Evolutionary conservation across 2,888 invertebrate species (phyloP).

Genomic region (Pherbina coryleti): DNA sequence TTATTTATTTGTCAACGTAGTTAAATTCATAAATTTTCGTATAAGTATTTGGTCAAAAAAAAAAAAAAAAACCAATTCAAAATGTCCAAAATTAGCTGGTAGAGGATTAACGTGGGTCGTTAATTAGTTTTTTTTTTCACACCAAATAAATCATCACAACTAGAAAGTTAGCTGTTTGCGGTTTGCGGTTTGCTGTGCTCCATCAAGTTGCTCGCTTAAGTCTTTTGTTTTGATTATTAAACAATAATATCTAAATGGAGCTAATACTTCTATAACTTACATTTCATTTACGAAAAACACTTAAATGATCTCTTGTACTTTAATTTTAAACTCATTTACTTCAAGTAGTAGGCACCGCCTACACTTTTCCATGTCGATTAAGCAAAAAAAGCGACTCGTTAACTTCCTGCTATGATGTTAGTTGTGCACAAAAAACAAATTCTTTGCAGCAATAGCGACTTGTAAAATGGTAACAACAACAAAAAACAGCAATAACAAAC

Average conservation of each 20-base stretch:
- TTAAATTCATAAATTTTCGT: too few species aligned
- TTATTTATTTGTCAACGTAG: too few species aligned
- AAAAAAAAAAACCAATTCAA: not conserved
- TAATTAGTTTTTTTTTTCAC: too few species aligned
- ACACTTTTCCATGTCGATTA: not conserved
- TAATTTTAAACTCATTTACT: not conserved
- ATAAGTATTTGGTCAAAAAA: too few species aligned
- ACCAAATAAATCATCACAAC: too few species aligned
- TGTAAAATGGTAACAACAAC: not conserved
- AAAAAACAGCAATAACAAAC: not conserved
- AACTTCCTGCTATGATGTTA: not conserved
- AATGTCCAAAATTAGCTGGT: not conserved
- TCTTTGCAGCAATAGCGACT: not conserved
- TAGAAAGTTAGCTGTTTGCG: too few species aligned
- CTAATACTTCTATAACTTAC: not conserved
- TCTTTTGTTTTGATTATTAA: conserved; percentile 20
- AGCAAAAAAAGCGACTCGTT: not conserved
- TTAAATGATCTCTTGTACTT: too few species aligned
- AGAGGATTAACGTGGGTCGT: not conserved
- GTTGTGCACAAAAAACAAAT: not conserved
- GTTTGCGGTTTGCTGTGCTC: too few species aligned
- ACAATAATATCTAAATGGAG: not conserved
- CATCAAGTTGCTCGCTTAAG: conserved; percentile 33
- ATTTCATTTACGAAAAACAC: too few species aligned
- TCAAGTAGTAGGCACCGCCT: not conserved